Evolutionary conservation across 2,113 vertebrate species (phyloP).

Genomic region (Corythornis madagascariensis): DNA sequence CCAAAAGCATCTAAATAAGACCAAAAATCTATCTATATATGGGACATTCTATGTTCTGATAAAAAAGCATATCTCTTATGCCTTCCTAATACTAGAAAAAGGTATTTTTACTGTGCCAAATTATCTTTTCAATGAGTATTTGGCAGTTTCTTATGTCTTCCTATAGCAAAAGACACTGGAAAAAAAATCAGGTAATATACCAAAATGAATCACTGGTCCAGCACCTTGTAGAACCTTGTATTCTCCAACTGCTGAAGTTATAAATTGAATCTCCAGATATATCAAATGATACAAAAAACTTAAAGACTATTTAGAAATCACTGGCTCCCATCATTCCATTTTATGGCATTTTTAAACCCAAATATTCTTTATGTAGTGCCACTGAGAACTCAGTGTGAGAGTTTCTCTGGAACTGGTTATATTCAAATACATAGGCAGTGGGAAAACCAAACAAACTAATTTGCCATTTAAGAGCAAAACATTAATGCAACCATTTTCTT

Average conservation of each 20-base stretch:
- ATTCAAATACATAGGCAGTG: background rate
- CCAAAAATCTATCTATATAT: background rate
- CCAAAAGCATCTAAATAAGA: background rate
- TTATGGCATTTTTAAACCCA: background rate
- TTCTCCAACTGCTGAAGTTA: background rate
- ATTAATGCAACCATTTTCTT: background rate
- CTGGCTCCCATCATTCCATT: background rate
- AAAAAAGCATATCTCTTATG: background rate
- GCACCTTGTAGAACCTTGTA: background rate
- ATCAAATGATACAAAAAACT: background rate
- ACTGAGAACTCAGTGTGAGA: background rate
- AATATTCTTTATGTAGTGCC: background rate
- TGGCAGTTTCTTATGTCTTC: background rate
- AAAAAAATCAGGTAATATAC: background rate
- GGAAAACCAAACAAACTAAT: fast-evolving
- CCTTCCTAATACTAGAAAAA: background rate
- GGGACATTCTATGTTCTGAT: background rate
- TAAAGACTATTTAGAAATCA: background rate
- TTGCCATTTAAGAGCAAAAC: background rate
- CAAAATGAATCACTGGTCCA: background rate
- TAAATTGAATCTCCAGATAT: background rate
- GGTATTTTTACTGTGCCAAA: background rate
- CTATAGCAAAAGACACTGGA: background rate
- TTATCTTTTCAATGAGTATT: background rate
- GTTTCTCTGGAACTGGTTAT: background rate